Evolutionary conservation across 2,113 vertebrate genomes (phyloP).

Genomic region (Felis chaus): DNA sequence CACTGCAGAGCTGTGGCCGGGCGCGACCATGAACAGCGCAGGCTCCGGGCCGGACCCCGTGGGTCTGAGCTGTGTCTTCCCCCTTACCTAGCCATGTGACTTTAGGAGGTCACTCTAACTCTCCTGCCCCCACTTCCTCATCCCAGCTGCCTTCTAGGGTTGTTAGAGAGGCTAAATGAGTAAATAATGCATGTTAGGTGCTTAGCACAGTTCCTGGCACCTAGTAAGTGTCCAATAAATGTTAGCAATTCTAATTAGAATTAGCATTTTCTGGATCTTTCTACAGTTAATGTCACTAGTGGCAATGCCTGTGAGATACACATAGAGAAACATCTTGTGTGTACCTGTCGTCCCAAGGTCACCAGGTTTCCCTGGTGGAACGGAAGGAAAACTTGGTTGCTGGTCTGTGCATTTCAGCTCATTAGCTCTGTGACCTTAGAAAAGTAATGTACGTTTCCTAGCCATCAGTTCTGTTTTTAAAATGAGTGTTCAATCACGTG

Average conservation of each 20-base stretch:
- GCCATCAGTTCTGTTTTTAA: slow-evolving; percentile 3
- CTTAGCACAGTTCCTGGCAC: neutral
- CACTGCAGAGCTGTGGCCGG: neutral
- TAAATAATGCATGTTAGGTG: neutral
- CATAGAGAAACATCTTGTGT: neutral
- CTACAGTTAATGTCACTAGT: neutral
- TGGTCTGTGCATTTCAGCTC: neutral
- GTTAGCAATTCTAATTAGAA: neutral
- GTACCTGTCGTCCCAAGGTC: neutral
- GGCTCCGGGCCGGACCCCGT: accelerated
- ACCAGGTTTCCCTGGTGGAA: neutral
- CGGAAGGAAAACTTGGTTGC: neutral
- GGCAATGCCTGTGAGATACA: neutral
- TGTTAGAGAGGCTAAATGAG: neutral
- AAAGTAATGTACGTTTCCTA: neutral
- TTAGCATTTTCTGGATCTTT: neutral
- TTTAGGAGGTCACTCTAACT: neutral
- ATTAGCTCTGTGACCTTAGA: neutral
- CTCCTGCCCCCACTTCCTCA: neutral
- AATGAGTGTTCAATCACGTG: neutral
- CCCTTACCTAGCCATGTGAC: neutral
- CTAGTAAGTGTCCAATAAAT: neutral
- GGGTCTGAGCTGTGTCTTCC: neutral
- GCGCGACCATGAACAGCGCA: neutral
- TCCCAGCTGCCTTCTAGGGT: neutral